These are phyloP conservation scores for Magallana nippona DNA, from an alignment of 2,888 invertebrate species.

Conservation along the genomic window DNA sequence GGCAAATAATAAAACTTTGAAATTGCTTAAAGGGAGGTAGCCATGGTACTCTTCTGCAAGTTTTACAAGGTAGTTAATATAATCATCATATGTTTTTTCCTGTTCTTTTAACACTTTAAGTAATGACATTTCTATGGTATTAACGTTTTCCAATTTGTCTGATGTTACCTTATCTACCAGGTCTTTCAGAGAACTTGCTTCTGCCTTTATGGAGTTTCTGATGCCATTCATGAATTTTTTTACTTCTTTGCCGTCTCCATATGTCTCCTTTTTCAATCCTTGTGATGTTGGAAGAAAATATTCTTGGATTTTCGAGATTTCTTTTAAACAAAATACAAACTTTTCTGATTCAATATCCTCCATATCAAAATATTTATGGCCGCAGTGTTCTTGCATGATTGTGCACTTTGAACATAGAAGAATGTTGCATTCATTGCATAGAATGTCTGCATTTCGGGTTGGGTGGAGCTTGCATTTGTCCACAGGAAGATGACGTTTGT, in stretches of 20 bases:
- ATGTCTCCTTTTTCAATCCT: neutral
- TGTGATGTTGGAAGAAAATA: neutral
- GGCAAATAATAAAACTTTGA: neutral
- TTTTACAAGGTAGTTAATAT: neutral
- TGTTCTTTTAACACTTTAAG: neutral
- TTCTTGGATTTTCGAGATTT: neutral
- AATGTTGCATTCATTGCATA: neutral
- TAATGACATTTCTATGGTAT: neutral
- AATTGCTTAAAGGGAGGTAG: neutral
- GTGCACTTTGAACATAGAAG: neutral
- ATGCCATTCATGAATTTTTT: neutral
- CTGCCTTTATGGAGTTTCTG: neutral
- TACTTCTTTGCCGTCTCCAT: neutral
- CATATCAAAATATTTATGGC: neutral
- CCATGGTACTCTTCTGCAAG: neutral
- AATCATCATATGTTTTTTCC: neutral
- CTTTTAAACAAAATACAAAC: neutral
- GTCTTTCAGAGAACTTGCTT: neutral
- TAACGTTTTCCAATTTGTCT: neutral
- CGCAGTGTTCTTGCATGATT: neutral
- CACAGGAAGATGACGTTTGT: neutral
- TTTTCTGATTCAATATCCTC: neutral
- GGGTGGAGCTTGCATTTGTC: neutral
- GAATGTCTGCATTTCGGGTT: neutral
- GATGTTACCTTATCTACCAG: neutral